phyloP scores from a whole-genome alignment of 1,140 invertebrate genomes.

The Oncopeltus fasciatus region DNA sequence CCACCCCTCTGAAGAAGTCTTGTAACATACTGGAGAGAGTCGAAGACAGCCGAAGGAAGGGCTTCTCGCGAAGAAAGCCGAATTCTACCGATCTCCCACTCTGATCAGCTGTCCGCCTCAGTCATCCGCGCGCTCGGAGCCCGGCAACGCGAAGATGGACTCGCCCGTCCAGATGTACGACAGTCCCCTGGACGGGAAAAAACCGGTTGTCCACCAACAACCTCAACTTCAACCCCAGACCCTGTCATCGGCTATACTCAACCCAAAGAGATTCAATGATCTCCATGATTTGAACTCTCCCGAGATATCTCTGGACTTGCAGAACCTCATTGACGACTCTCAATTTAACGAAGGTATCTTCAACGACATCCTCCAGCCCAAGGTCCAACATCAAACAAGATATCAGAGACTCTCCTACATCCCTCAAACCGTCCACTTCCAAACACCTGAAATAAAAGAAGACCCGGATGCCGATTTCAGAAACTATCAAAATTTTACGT shows the following conservation, averaged over 20 bases:
- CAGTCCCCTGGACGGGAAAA: slow-evolving; percentile 6
- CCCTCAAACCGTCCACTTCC: slow-evolving; percentile 68
- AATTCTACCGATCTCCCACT: too few species aligned
- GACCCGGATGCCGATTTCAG: slow-evolving; percentile 48
- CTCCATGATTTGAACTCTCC: slow-evolving; percentile 73
- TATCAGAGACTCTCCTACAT: slow-evolving; percentile 60
- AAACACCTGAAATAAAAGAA: slow-evolving; percentile 59
- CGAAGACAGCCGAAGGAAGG: too few species aligned
- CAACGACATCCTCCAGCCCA: slow-evolving; percentile 49
- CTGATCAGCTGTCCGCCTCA: too few species aligned
- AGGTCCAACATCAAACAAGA: slow-evolving; percentile 22
- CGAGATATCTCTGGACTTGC: slow-evolving; percentile 75
- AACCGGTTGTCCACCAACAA: slow-evolving; percentile 7
- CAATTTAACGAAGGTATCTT: slow-evolving; percentile 72
- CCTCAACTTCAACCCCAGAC: slow-evolving; percentile 17
- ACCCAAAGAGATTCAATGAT: slow-evolving; percentile 35
- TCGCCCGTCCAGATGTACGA: slow-evolving; percentile 18
- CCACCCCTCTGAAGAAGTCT: too few species aligned
- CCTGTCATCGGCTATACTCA: slow-evolving; percentile 20
- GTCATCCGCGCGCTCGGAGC: too few species aligned
- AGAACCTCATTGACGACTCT: slow-evolving; percentile 71
- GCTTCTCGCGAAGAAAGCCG: too few species aligned
- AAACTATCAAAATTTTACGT: slow-evolving; percentile 33
- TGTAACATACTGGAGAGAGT: too few species aligned
- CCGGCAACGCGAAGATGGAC: slow-evolving; percentile 15